These are phyloP conservation scores for Camponotus pennsylvanicus DNA, from an alignment of 1,140 invertebrate species.

Conservation along the genomic window DNA sequence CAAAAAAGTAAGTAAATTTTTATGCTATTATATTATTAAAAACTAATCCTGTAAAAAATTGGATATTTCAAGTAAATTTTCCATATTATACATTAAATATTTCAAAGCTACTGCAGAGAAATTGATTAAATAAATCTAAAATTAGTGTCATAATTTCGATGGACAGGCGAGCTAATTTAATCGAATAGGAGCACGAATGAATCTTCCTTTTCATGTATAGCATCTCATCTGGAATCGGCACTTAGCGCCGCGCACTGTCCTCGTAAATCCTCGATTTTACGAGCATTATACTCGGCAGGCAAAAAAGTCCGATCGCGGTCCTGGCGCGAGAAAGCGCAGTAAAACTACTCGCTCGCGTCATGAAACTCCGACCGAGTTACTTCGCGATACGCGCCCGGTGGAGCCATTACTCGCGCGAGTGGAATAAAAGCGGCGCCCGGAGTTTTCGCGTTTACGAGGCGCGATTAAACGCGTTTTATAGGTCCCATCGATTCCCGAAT, in stretches of 20 bases:
- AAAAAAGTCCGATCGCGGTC: constrained; percentile 33
- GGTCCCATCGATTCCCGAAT: constrained; percentile 9
- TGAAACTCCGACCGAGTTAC: constrained; percentile 15
- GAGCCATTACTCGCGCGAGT: constrained; percentile 21
- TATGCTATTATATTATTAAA: no score
- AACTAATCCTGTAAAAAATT: no score
- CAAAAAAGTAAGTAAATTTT: no score
- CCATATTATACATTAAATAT: no score
- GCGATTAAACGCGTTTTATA: constrained; percentile 50
- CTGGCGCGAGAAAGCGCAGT: constrained; percentile 18
- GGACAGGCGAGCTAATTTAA: constrained; percentile 1
- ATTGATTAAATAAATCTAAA: not conserved
- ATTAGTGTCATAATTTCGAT: not conserved
- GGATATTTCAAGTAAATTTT: no score
- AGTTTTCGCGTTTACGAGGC: constrained; percentile 56
- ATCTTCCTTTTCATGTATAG: not conserved
- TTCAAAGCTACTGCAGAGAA: not conserved
- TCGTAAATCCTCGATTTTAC: constrained; percentile 55
- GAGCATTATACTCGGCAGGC: constrained; percentile 23
- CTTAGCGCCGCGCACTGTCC: constrained; percentile 2
- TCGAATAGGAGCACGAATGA: constrained; percentile 9
- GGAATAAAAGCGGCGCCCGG: not conserved
- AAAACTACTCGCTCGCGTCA: constrained; percentile 28
- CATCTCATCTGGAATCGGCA: constrained; percentile 41
- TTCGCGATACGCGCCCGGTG: constrained; percentile 2